phyloP scores from a whole-genome alignment of 2,113 vertebrate genomes.

The Calidris pygmaea region DNA sequence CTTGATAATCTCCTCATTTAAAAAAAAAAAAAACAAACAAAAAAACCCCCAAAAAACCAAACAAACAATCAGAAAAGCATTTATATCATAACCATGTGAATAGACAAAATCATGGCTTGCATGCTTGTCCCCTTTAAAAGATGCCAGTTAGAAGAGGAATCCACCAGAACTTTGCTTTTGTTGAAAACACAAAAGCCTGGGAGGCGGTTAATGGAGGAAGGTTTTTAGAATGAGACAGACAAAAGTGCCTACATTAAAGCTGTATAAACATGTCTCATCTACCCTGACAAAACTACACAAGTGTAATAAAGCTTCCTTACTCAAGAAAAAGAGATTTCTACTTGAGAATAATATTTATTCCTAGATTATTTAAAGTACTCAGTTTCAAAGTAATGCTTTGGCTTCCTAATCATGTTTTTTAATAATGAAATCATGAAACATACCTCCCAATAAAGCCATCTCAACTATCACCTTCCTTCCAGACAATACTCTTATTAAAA shows the following conservation, averaged over 20 bases:
- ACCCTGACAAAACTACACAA: not conserved
- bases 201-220: not conserved
- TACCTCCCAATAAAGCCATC: not conserved
- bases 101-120: not conserved
- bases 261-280: not conserved
- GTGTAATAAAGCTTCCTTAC: not conserved
- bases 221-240: not conserved
- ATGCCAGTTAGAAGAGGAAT: not conserved
- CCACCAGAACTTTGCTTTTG: not conserved
- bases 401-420: not conserved
- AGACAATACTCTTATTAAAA: not conserved
- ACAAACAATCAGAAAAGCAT: not conserved
- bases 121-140: not conserved
- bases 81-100: not conserved
- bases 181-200: not conserved
- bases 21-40: not conserved
- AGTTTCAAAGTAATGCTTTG: not conserved
- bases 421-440: not conserved
- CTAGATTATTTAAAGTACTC: not conserved
- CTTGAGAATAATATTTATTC: not conserved
- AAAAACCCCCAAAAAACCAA: no score
- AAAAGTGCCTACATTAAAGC: not conserved
- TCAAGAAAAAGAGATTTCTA: not conserved
- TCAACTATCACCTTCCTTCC: not conserved
- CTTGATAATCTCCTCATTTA: not conserved